Evolutionary conservation across 2,113 vertebrate species (phyloP).

Genomic region (Semnornis frantzii): DNA sequence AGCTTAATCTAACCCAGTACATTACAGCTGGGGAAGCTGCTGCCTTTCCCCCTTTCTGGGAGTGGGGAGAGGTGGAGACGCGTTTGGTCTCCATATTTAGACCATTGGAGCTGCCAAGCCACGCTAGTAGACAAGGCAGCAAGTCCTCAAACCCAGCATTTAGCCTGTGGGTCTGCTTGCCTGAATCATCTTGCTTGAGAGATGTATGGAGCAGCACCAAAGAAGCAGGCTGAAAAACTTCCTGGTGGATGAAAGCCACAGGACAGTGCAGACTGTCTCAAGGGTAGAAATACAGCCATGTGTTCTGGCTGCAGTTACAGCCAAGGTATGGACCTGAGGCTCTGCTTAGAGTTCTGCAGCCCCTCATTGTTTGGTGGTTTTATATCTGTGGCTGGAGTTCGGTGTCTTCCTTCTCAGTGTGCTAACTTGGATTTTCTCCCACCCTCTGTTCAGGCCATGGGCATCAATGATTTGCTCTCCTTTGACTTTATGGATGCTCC

Average conservation of each 20-base stretch:
- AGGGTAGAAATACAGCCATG: not conserved
- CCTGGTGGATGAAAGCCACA: not conserved
- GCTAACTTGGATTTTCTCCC: not conserved
- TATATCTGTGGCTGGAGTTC: not conserved
- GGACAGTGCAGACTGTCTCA: not conserved
- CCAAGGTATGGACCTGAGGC: not conserved
- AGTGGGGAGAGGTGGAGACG: not conserved
- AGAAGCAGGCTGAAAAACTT: not conserved
- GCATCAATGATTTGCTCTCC: slow-evolving; percentile 96
- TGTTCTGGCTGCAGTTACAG: not conserved
- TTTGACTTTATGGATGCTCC: slow-evolving; percentile 99
- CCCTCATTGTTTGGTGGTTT: not conserved
- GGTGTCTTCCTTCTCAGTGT: not conserved
- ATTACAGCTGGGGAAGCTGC: not conserved
- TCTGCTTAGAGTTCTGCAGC: not conserved
- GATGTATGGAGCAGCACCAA: not conserved
- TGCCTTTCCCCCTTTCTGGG: not conserved
- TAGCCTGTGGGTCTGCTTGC: accelerated
- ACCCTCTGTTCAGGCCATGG: slow-evolving; percentile 86
- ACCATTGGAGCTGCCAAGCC: not conserved
- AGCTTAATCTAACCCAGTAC: not conserved
- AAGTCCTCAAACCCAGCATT: not conserved
- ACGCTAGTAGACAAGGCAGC: not conserved
- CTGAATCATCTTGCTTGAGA: not conserved
- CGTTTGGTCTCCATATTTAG: no score